phyloP scores from a whole-genome alignment of 2,113 vertebrate genomes.

The Caranx melampygus region DNA sequence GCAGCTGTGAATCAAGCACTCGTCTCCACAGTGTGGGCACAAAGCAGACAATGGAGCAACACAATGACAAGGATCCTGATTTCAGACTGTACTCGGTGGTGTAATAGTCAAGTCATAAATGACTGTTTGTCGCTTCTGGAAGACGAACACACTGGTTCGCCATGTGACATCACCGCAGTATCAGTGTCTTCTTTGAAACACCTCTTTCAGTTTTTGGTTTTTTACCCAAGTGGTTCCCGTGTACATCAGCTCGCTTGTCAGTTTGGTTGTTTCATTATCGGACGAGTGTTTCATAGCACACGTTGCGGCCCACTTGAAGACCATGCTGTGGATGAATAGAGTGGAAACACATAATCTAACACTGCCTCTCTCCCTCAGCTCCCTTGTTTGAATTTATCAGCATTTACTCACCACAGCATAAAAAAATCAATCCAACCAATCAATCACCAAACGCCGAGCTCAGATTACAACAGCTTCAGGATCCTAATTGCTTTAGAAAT shows the following conservation, averaged over 20 bases:
- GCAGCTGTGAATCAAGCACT: conserved; percentile 4
- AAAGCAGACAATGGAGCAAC: conserved; percentile 1
- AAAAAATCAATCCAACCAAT: no score
- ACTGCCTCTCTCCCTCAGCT: no score
- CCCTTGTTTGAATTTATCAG: no score
- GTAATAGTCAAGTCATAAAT: not conserved
- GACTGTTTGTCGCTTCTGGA: not conserved
- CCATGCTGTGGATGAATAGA: no score
- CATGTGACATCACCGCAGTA: not conserved
- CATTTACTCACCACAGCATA: no score
- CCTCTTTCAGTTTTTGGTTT: not conserved
- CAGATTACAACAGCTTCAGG: no score
- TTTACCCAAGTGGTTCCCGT: no score
- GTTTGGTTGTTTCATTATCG: not conserved
- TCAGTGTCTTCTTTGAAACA: not conserved
- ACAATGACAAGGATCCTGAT: not conserved
- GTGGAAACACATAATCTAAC: no score
- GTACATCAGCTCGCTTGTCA: not conserved
- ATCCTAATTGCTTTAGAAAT: no score
- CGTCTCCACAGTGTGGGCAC: not conserved
- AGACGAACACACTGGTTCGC: not conserved
- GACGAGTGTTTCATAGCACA: not conserved
- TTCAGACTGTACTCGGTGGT: not conserved
- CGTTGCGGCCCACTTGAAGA: no score
- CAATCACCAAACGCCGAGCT: no score